Evolutionary conservation across 2,113 vertebrate species (phyloP), one percentile per base, ranked within the genome.

Genomic region (Galbula dea): DNA sequence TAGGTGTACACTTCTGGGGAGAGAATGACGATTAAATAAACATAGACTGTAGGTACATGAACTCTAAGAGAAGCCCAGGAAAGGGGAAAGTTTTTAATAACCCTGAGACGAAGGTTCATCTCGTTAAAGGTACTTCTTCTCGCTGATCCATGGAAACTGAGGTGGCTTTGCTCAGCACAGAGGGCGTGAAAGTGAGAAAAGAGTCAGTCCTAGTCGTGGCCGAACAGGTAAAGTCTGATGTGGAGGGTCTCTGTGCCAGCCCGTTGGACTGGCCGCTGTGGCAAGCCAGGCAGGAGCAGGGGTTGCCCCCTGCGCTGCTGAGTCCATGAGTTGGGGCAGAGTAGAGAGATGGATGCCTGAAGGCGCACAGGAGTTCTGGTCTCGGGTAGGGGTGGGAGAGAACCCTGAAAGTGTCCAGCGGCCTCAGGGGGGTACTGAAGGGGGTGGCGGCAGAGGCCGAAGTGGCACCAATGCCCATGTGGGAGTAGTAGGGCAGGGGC

Each of bases 91-190:
- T 84, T 83, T 83, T 94, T 71, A 57, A 73, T 79, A 86, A 88
- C 94, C 97, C 96, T 92, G 92, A 92, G 85, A 54, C 62, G 80
- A 41, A 85, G 65, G 94, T 97, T 98, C 99, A 99, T 99, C 99
- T 99, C 85, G 99, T 99, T 94, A 99, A 98, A 90, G 99, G 98
- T 76, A 99, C 99, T 97, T 99, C 99, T 97, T 99, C 99, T 95
- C 99, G 98, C 98, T 99, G 99, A 96, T 99, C 99, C 97, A 99
- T 95, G 57, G 99, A 98, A 73, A 99, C 98, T 37, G 99, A 95
- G 81, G 99, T 97, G 84, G 98, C 97, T 98, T 99, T 99, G 97
- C 98, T 99, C 95, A 99, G 98, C 93, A 99, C 99, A 9, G 99
- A 99, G 85, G 99, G 99, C 10, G 99, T 98, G 92, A 99, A 99